Percentiles rank a stretch among this genome's conserved stretches.
Evolutionary conservation across 1,140 invertebrate species (phyloP).

Genomic region (Drosophila triauraria): DNA sequence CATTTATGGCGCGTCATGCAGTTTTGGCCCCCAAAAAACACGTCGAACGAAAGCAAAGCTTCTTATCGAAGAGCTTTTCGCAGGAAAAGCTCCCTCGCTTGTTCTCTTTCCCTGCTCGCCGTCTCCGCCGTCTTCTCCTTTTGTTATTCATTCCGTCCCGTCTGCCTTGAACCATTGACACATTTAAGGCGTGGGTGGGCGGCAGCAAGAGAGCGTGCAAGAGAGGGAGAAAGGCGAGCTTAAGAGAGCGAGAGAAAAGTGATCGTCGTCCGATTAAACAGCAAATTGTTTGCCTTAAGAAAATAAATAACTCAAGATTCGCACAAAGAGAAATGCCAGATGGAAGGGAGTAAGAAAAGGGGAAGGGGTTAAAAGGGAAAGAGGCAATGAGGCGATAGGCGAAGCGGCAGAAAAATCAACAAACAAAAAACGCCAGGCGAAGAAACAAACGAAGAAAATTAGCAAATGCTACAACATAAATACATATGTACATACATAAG

Average conservation of each 20-base stretch:
- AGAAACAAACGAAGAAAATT: slow-evolving; percentile 59
- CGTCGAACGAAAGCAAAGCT: slow-evolving; percentile 38
- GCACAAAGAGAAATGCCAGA: slow-evolving; percentile 28
- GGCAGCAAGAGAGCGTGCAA: neutral
- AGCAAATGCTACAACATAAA: slow-evolving; percentile 31
- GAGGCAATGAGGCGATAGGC: slow-evolving; percentile 1
- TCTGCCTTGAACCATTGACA: slow-evolving; percentile 79
- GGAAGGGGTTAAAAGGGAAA: neutral
- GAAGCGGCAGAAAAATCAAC: slow-evolving; percentile 47
- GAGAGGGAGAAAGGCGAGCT: slow-evolving; percentile 18
- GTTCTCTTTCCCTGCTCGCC: neutral
- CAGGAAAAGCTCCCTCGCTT: slow-evolving; percentile 19
- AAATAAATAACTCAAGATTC: slow-evolving; percentile 4
- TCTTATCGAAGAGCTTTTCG: slow-evolving; percentile 16
- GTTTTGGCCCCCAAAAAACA: slow-evolving; percentile 29
- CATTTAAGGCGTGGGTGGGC: slow-evolving; percentile 60
- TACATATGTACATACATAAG: slow-evolving; percentile 10
- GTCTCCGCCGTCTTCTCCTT: slow-evolving; percentile 6
- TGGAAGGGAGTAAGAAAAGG: neutral
- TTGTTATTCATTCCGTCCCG: slow-evolving; percentile 21
- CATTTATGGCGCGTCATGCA: slow-evolving; percentile 11
- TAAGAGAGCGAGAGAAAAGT: slow-evolving; percentile 25
- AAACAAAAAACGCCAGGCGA: slow-evolving; percentile 36
- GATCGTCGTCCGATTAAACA: slow-evolving; percentile 27
- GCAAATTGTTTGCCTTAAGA: slow-evolving; percentile 23